Base-by-base conservation (phyloP, 2,797 vertebrate genomes). In the Todus mexicanus region DNA sequence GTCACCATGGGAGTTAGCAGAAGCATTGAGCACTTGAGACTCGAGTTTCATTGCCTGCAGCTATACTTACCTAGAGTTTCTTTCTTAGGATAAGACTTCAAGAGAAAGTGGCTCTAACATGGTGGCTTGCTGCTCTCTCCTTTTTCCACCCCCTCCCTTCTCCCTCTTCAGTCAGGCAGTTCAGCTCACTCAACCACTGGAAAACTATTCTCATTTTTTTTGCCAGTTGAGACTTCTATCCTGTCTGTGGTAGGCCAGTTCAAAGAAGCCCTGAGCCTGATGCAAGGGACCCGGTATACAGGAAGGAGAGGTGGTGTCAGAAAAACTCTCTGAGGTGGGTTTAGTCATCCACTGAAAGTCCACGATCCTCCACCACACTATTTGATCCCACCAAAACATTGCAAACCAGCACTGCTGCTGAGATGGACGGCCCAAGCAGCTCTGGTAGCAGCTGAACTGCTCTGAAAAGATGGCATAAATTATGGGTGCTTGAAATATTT, bases 71-170 rank as follows among this genome's bases (percentile, higher is more conserved):
- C 83, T 91, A 56, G 87, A 70, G 37, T 81, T 92, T 93, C 84
- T 95, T 94, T 94, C 92, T 92, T 91, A 96, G 96, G 95, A 88
- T 94, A 94, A 95, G 82, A 94, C 94, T 95, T 95, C 95, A 96
- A 96, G 96, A 96, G 92, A 89, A 87, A 91, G 94, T 96, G 93
- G 54, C 94, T 95, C 82, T 93, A 94, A 94, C 79, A 75, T 86
- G 85, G 76, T 78, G 89, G 84, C 70, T 92, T 69, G 12, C 91
- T 88, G 59, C 87, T 87, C 51, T 87, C 82, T 78, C 69, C 94
- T 93, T 69, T 89, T 86, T 23, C 43, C n/a, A n/a, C 88, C 82
- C 59, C 63, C 69, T 92, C 60, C 83, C 63, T 92, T 84, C 85
- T 88, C 84, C 19, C 69, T 94, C 85, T 78, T 89, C 79, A 93